Percentiles rank a stretch among this genome's conserved stretches.
Conservation (phyloP, 2,888 invertebrate species). For the Pimpla rufipes region DNA sequence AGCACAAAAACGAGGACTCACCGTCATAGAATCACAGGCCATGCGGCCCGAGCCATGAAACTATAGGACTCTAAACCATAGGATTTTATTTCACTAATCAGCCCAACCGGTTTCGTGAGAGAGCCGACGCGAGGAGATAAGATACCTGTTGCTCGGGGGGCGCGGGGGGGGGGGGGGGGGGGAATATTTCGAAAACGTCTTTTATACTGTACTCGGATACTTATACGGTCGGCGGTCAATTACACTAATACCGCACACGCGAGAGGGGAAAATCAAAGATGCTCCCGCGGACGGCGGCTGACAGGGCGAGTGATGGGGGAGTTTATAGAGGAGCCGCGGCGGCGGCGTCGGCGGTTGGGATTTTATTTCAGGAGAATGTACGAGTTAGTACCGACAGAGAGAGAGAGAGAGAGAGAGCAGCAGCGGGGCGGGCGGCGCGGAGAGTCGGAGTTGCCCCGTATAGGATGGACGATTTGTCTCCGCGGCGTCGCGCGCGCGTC, state of each 20-base stretch:
- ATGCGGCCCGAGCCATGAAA: constrained; percentile 9
- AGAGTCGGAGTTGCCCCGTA: constrained; percentile 28
- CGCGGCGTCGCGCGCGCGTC: constrained; percentile 43
- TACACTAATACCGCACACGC: constrained; percentile 2
- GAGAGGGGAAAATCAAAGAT: constrained; percentile 57
- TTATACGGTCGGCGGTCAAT: constrained; percentile 5
- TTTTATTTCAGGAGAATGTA: constrained; percentile 63
- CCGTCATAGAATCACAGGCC: constrained; percentile 17
- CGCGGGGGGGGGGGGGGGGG: not conserved
- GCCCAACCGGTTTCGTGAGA: constrained; percentile 27
- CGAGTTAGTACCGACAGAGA: constrained; percentile 32
- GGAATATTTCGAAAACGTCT: constrained; percentile 30
- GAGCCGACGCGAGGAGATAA: constrained; percentile 5
- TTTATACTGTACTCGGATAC: not conserved
- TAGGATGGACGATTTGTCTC: constrained; percentile 64
- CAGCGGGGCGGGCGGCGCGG: constrained; percentile 4
- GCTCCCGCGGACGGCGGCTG: not conserved
- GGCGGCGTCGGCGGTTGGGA: constrained; percentile 42
- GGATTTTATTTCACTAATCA: constrained; percentile 38
- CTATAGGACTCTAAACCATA: constrained; percentile 15
- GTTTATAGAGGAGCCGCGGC: too few relatives aligned
- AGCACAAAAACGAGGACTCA: not conserved
- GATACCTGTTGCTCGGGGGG: constrained; percentile 42
- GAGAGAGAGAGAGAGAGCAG: constrained; percentile 1
- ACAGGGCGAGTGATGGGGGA: constrained; percentile 5